A percentile compares a stretch with the other conserved stretches of the same genome.
These are phyloP conservation scores for Orussus abietinus DNA, from an alignment of 1,140 invertebrate genomes.

Conservation along the genomic window DNA sequence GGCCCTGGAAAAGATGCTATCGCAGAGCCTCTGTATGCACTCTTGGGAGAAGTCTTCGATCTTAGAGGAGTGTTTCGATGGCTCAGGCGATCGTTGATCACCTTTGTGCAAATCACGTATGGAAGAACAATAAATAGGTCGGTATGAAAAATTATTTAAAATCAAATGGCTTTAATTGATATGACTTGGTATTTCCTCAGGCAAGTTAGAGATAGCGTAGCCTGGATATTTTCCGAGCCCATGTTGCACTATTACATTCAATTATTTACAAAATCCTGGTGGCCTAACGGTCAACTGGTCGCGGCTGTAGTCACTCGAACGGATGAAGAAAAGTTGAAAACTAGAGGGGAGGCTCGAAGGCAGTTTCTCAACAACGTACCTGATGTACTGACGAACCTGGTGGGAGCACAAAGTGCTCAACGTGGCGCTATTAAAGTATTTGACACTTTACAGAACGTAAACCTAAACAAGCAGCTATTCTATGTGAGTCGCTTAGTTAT, in stretches of 20 bases:
- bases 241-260: slow-evolving; percentile 87
- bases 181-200: no score
- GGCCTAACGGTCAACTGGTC: slow-evolving; percentile 75
- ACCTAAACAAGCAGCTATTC: slow-evolving; percentile 86
- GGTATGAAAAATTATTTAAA: no score
- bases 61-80: slow-evolving; percentile 83
- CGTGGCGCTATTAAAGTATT: slow-evolving; percentile 83
- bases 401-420: slow-evolving; percentile 80
- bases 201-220: slow-evolving; percentile 83
- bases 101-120: slow-evolving; percentile 89
- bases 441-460: slow-evolving; percentile 79
- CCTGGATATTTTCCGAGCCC: slow-evolving; percentile 82
- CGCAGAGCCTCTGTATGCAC: slow-evolving; percentile 80
- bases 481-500: slow-evolving; percentile 67
- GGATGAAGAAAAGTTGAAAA: slow-evolving; percentile 67
- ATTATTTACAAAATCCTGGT: slow-evolving; percentile 79
- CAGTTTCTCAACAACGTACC: slow-evolving; percentile 71
- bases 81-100: slow-evolving; percentile 80
- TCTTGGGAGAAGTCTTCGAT: slow-evolving; percentile 87
- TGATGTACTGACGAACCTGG: slow-evolving; percentile 75
- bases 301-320: slow-evolving; percentile 52
- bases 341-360: slow-evolving; percentile 61
- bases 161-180: no score
- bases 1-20: slow-evolving; percentile 75
- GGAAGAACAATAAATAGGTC: slow-evolving; percentile 87